These are phyloP conservation scores for Gymnoscelis rufifasciata DNA, from an alignment of 2,888 invertebrate species.

Conservation along the genomic window DNA sequence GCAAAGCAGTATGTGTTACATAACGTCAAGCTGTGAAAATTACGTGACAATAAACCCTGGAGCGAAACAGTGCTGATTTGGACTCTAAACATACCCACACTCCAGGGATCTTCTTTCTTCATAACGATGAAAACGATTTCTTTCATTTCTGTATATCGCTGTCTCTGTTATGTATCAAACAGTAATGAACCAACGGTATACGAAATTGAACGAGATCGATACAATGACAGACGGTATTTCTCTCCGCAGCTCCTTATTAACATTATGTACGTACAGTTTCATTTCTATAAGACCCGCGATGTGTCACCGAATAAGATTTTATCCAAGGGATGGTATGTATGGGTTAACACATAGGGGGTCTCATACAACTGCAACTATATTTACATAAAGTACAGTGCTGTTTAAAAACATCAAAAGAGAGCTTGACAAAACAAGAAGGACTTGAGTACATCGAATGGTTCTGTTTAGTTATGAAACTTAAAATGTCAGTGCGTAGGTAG, in stretches of 20 bases:
- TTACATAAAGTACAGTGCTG: background rate
- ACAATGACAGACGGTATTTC: background rate
- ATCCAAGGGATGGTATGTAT: too few relatives aligned
- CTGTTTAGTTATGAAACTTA: too few relatives aligned
- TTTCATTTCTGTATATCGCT: constrained; percentile 16
- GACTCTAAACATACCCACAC: background rate
- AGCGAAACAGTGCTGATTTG: background rate
- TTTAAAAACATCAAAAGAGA: too few relatives aligned
- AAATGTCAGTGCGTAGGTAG: too few relatives aligned
- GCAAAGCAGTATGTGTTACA: too few relatives aligned
- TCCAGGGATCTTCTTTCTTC: constrained; percentile 8
- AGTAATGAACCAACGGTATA: constrained; percentile 4
- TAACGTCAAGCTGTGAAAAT: too few relatives aligned
- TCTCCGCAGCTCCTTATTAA: too few relatives aligned
- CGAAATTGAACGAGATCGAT: constrained; percentile 7
- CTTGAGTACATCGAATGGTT: too few relatives aligned
- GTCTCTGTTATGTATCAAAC: constrained; percentile 13
- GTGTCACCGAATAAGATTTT: too few relatives aligned
- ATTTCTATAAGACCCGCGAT: constrained; percentile 3
- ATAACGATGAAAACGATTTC: constrained; percentile 15
- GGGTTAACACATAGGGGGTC: constrained; percentile 10
- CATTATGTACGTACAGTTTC: constrained; percentile 6
- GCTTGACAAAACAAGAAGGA: too few relatives aligned
- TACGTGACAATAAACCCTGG: background rate
- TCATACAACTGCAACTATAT: background rate